Evolutionary conservation across 2,113 vertebrate genomes (phyloP), one percentile per base, ranked within the genome.

Genomic region (Polypterus bichir): DNA sequence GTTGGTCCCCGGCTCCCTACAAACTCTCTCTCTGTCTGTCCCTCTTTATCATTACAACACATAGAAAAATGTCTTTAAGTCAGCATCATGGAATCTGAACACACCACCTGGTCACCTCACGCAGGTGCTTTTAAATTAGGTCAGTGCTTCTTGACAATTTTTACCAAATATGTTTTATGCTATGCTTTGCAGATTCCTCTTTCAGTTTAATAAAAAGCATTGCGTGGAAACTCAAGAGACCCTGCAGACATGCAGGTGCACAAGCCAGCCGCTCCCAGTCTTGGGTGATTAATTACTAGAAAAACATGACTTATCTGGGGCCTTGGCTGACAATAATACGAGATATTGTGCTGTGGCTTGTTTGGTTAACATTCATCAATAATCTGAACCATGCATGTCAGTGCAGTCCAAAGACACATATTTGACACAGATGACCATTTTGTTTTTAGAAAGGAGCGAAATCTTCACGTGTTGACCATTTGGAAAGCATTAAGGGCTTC

Each of bases 161-260:
- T 27, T 27, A 27, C 27, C 27, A 27, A 27, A 27, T 27, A 27
- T 27, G 27, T 27, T 27, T 27, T 27, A 27, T 27, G 27, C 27
- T 27, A 2, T 27, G 27, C 27, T 27, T 27, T 27, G 27, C 27
- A 27, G 27, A 27, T 27, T 27, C 27, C 27, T 27, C 27, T 27
- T 27, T 27, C 27, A 27, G 27, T 27, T 27, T 27, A 27, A 27
- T 27, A 27, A 27, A 27, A 27, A 27, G 27, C 27, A 27, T 27
- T 27, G 27, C 27, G 27, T 27, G 27, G 27, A 27, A 27, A 27
- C 75, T 77, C 74, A 70, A 76, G 60, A 77, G 78, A 69, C 83
- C 87, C 84, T 82, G 78, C 71, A 80, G 84, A 75, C 67, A 2
- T 82, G 64, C 89, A 89, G 88, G 88, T 91, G 89, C n/a, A 55